Percentiles rank a stretch among this genome's conserved stretches.
Conservation (phyloP, 2,888 invertebrate genomes). For the Sclerodermus sp. region DNA sequence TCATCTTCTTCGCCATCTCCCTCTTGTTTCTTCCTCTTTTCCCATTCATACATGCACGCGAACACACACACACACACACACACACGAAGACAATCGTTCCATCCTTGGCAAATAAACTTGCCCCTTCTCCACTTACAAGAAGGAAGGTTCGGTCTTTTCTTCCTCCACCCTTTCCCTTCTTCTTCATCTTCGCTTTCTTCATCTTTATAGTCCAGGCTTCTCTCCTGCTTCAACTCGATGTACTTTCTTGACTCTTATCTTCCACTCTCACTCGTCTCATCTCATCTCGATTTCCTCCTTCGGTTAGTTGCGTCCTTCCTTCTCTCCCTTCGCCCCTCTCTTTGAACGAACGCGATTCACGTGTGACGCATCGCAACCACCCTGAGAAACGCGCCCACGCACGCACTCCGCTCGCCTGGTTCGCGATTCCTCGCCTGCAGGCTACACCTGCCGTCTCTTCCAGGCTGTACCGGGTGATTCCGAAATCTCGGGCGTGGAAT, state of each 20-base stretch:
- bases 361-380: constrained; percentile 51
- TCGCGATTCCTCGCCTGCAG: constrained; percentile 35
- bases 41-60: too few species aligned
- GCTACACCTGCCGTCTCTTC: constrained; percentile 37
- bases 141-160: too few species aligned
- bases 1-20: constrained; percentile 17
- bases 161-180: constrained; percentile 11
- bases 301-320: not conserved
- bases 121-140: too few species aligned
- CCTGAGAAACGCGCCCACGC: constrained; percentile 54
- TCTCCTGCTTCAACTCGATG: not conserved
- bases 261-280: constrained; percentile 17
- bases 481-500: constrained; percentile 18
- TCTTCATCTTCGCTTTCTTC: constrained; percentile 11
- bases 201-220: constrained; percentile 10
- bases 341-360: constrained; percentile 21
- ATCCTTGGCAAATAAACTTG: too few species aligned
- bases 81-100: too few species aligned
- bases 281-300: constrained; percentile 15
- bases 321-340: constrained; percentile 13
- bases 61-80: too few species aligned
- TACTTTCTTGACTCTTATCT: too few species aligned
- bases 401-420: constrained; percentile 22
- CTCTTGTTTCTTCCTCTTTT: constrained; percentile 14
- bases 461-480: constrained; percentile 34